phyloP scores from a whole-genome alignment of 2,797 vertebrate genomes.

The Enteromius thamalakanensis region DNA sequence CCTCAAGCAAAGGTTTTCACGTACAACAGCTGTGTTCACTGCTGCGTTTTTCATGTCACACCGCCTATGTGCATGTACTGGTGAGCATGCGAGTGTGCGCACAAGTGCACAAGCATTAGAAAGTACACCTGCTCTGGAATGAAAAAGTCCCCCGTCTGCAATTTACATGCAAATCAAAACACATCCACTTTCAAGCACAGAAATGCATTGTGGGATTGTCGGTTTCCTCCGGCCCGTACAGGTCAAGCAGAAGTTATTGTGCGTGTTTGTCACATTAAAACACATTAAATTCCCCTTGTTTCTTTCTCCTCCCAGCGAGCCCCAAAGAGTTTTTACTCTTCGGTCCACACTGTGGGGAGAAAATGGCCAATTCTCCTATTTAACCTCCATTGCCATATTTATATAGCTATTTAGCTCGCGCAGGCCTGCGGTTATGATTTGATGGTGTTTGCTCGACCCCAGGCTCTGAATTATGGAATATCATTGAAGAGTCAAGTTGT shows the following conservation, averaged over 20 bases:
- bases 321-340: slow-evolving; percentile 20
- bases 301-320: slow-evolving; percentile 6
- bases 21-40: slow-evolving; percentile 30
- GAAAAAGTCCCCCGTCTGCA: slow-evolving; percentile 44
- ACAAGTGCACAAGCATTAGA: slow-evolving; percentile 26
- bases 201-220: slow-evolving; percentile 37
- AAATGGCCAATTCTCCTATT: slow-evolving; percentile 50
- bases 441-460: slow-evolving; percentile 45
- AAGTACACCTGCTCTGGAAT: slow-evolving; percentile 42
- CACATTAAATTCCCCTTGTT: slow-evolving; percentile 20
- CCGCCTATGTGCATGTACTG: neutral
- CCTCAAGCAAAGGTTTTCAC: slow-evolving; percentile 35
- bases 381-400: slow-evolving; percentile 49
- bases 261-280: slow-evolving; percentile 28
- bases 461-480: slow-evolving; percentile 50
- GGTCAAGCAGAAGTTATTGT: slow-evolving; percentile 35
- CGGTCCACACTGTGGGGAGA: slow-evolving; percentile 23
- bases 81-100: neutral
- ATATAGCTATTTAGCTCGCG: slow-evolving; percentile 47
- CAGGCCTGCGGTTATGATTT: slow-evolving; percentile 41
- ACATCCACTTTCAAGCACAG: slow-evolving; percentile 15
- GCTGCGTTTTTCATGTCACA: slow-evolving; percentile 22
- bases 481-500: slow-evolving; percentile 39
- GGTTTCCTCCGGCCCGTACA: neutral
- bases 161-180: slow-evolving; percentile 47